Evolutionary conservation across 2,113 vertebrate genomes (phyloP).

Genomic region (Carlito syrichta): DNA sequence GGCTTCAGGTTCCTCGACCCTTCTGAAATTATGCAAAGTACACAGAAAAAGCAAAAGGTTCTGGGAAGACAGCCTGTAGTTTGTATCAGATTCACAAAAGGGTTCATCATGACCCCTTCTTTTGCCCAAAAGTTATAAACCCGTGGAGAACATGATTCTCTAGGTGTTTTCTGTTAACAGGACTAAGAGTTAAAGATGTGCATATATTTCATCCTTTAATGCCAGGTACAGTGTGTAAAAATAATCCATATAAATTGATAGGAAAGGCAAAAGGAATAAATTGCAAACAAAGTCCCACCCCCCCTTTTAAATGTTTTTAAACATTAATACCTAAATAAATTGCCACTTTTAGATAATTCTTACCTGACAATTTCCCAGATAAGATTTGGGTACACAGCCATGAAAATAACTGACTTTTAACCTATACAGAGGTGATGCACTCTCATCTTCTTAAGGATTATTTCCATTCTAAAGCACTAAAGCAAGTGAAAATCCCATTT

Average conservation of each 20-base stretch:
- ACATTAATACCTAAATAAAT: not conserved
- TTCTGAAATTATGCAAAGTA: not conserved
- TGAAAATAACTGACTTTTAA: not conserved
- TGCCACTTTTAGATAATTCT: not conserved
- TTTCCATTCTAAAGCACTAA: not conserved
- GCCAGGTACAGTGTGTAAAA: not conserved
- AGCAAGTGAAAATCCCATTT: not conserved
- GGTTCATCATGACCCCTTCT: not conserved
- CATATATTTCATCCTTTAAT: not conserved
- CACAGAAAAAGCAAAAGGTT: not conserved
- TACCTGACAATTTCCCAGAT: not conserved
- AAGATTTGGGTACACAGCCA: not conserved
- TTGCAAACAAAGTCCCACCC: not conserved
- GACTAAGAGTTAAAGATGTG: not conserved
- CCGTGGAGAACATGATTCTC: not conserved
- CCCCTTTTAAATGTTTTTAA: not conserved
- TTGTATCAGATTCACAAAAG: not conserved
- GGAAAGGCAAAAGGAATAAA: not conserved
- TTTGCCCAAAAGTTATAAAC: not conserved
- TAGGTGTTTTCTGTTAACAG: not conserved
- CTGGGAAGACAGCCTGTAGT: not conserved
- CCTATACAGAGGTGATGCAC: not conserved
- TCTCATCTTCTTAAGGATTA: not conserved
- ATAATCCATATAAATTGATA: not conserved
- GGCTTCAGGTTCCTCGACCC: not conserved